phyloP scores from a whole-genome alignment of 2,888 invertebrate species.

The Sclerodermus sp. region DNA sequence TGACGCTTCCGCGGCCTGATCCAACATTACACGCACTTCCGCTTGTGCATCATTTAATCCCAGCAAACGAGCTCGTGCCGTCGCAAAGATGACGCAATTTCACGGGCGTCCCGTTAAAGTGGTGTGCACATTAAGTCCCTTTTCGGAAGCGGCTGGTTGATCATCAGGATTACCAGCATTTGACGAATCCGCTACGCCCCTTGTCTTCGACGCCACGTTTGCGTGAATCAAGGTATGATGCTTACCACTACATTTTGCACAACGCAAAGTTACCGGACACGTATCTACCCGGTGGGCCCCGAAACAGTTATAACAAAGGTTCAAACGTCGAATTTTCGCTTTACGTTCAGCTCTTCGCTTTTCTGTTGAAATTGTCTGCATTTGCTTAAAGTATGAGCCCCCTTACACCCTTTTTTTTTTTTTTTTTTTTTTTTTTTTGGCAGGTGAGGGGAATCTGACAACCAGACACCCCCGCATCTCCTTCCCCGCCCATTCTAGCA shows the following conservation, averaged over 20 bases:
- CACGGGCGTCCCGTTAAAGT: no score
- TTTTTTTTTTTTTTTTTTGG: no score
- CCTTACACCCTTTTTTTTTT: no score
- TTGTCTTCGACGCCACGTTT: background rate
- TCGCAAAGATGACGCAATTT: background rate
- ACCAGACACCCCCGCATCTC: no score
- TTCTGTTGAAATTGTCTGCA: no score
- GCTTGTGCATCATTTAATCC: background rate
- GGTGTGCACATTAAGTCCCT: background rate
- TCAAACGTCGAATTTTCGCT: background rate
- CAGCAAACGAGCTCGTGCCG: background rate
- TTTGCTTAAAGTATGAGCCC: background rate
- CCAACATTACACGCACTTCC: background rate
- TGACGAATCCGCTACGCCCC: background rate
- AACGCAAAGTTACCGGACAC: background rate
- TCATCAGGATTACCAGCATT: background rate
- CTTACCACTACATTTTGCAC: background rate
- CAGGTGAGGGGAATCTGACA: no score
- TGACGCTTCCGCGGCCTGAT: background rate
- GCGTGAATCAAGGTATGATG: background rate
- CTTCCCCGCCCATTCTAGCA: no score
- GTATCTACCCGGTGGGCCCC: background rate
- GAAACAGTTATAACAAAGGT: background rate
- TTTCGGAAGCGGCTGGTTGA: background rate
- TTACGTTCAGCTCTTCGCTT: background rate